Conservation (phyloP, 30 jellyfish, hydroid and myxozoan species). For the Aurelia sp. region DNA sequence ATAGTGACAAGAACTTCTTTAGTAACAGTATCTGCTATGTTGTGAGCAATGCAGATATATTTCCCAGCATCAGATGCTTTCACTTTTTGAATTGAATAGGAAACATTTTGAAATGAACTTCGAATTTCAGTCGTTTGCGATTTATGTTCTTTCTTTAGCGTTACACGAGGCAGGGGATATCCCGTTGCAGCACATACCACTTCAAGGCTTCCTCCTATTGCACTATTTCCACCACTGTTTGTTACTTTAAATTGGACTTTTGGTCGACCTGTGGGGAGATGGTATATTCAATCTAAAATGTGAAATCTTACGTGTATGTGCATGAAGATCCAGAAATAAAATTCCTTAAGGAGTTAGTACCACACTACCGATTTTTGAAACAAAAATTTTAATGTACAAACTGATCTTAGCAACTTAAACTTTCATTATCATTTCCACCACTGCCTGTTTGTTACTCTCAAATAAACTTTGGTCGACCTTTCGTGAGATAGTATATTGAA, state of each 20-base stretch:
- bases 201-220: constrained; percentile 33
- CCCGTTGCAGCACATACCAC: constrained; percentile 63
- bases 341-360: too few species aligned
- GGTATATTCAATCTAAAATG: not conserved
- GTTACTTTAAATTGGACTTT: constrained; percentile 35
- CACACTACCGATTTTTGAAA: too few species aligned
- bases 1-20: constrained; percentile 54
- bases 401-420: too few species aligned
- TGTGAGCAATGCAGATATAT: constrained; percentile 69
- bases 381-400: too few species aligned
- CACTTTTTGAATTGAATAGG: not conserved
- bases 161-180: constrained; percentile 40
- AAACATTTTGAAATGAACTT: not conserved
- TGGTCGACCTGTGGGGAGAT: constrained; percentile 60
- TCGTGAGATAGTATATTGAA: constrained; percentile 5
- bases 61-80: constrained; percentile 47
- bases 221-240: constrained; percentile 39
- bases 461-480: constrained; percentile 51
- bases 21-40: constrained; percentile 48
- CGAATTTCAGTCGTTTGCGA: not conserved
- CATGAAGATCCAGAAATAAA: too few species aligned
- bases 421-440: constrained; percentile 4
- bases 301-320: too few species aligned
- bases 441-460: constrained; percentile 45
- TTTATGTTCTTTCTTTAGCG: constrained; percentile 27